phyloP scores from a whole-genome alignment of 2,113 vertebrate genomes.

The Acrocephalus kingi region DNA sequence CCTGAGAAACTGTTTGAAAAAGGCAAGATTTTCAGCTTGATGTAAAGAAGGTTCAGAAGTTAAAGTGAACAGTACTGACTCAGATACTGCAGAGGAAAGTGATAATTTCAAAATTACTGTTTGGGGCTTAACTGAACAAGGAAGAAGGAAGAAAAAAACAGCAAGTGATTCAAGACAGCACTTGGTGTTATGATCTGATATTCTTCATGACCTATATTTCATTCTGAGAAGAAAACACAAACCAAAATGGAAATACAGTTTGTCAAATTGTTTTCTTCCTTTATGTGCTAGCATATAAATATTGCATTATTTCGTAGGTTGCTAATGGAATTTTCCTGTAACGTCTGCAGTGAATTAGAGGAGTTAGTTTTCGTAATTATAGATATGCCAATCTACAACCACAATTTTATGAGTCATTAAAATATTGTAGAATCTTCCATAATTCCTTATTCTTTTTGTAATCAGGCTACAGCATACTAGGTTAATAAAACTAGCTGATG shows the following conservation, averaged over 20 bases:
- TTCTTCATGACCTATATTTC: neutral
- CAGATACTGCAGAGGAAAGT: neutral
- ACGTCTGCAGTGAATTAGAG: neutral
- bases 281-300: neutral
- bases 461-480: neutral
- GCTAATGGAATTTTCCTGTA: slow-evolving; percentile 17
- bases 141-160: neutral
- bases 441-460: neutral
- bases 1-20: neutral
- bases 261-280: neutral
- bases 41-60: neutral
- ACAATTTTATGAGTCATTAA: neutral
- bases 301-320: neutral
- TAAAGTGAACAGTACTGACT: neutral
- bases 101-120: neutral
- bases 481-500: neutral
- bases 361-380: neutral
- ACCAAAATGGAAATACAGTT: neutral
- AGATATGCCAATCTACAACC: neutral
- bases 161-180: neutral
- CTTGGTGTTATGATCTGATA: neutral
- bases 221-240: neutral
- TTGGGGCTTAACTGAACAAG: neutral
- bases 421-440: neutral
- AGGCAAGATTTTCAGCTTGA: neutral